A percentile compares a stretch with the other conserved stretches of the same genome.
Conservation (phyloP, 2,113 vertebrate species). For the Perca flavescens region DNA sequence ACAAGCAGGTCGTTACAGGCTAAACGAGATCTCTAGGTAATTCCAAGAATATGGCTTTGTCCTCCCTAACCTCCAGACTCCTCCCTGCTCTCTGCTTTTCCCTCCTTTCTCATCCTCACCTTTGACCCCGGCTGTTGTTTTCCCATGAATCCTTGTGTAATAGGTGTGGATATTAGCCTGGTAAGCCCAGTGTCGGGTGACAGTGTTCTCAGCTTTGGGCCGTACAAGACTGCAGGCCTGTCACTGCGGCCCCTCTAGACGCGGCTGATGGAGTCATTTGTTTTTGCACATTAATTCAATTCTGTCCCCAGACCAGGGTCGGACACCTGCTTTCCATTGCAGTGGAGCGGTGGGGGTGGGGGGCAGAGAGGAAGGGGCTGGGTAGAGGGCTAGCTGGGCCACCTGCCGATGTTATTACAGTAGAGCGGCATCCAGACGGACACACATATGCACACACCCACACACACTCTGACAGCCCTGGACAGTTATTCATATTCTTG, state of each 20-base stretch:
- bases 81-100: conserved; percentile 20
- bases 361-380: conserved; percentile 39
- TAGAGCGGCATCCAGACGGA: conserved; percentile 66
- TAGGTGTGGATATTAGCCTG: conserved; percentile 77
- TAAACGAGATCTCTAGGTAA: conserved; percentile 65
- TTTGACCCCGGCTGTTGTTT: conserved; percentile 76
- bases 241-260: conserved; percentile 78
- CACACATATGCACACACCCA: conserved; percentile 41
- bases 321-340: conserved; percentile 86
- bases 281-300: conserved; percentile 87
- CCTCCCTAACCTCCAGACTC: conserved; percentile 60
- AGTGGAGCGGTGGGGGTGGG: conserved; percentile 44
- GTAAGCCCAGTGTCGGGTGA: conserved; percentile 76
- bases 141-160: conserved; percentile 78
- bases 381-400: conserved; percentile 62
- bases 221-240: conserved; percentile 69
- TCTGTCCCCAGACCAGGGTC: conserved; percentile 80
- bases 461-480: conserved; percentile 41
- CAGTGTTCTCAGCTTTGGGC: conserved; percentile 62
- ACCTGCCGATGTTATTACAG: conserved; percentile 84
- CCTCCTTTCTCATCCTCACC: conserved; percentile 65
- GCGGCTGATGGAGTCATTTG: conserved; percentile 86
- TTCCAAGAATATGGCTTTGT: conserved; percentile 58
- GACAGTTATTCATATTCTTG: conserved; percentile 53
- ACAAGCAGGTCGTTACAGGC: conserved; percentile 48